Evolutionary conservation across 2,797 vertebrate genomes (phyloP).

Genomic region (Lepus oiostolus): DNA sequence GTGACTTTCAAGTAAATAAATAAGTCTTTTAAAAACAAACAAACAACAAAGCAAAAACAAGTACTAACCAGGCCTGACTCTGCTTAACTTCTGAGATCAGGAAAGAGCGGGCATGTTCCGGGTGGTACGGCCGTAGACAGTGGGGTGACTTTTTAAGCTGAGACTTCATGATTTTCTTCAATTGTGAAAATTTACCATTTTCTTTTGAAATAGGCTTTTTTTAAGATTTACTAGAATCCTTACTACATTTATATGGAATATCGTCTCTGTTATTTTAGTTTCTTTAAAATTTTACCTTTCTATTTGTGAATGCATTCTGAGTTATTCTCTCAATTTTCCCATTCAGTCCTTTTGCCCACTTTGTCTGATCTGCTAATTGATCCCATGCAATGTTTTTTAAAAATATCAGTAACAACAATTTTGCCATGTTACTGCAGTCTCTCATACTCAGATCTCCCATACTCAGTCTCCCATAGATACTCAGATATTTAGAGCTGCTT

Average conservation of each 20-base stretch:
- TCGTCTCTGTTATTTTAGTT: not conserved
- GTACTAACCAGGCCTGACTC: too few relatives aligned
- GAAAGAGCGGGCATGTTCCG: too few relatives aligned
- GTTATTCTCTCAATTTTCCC: not conserved
- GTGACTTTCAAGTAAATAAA: too few relatives aligned
- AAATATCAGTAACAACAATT: not conserved
- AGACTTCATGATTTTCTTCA: not conserved
- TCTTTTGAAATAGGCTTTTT: not conserved
- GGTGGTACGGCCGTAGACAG: too few relatives aligned
- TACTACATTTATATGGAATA: not conserved
- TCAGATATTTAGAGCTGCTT: not conserved
- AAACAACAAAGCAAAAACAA: too few relatives aligned
- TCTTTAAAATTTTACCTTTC: not conserved
- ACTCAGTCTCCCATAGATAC: not conserved
- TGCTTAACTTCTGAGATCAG: too few relatives aligned
- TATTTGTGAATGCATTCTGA: not conserved
- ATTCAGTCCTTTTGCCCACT: constrained; percentile 13
- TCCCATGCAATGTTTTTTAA: not conserved
- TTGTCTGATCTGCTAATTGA: not conserved
- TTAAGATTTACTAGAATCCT: not conserved
- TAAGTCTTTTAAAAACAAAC: too few relatives aligned
- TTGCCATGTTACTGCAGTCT: not conserved
- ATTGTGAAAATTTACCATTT: not conserved
- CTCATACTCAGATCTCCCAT: not conserved
- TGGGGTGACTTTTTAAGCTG: not conserved